These are phyloP conservation scores for Mustela lutreola DNA, from an alignment of 2,113 vertebrate genomes.

Conservation along the genomic window DNA sequence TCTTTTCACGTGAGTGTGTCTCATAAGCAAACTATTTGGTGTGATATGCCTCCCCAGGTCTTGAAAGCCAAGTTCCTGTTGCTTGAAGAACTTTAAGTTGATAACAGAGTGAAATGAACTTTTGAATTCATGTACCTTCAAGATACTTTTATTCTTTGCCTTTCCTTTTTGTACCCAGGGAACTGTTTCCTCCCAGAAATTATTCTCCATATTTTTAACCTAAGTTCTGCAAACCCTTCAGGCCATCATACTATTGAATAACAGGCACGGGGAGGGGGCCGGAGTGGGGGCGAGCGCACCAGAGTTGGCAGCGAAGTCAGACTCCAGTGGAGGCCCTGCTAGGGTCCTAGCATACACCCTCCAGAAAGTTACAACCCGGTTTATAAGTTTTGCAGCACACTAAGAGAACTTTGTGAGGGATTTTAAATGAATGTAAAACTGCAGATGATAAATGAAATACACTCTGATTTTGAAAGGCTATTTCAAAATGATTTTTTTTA, in stretches of 20 bases:
- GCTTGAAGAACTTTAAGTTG: slow-evolving; percentile 52
- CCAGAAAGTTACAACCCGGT: slow-evolving; percentile 59
- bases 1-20: slow-evolving; percentile 79
- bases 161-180: slow-evolving; percentile 11
- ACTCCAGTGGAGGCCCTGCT: not conserved
- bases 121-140: slow-evolving; percentile 24
- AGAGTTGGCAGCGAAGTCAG: not conserved
- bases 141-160: not conserved
- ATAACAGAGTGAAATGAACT: slow-evolving; percentile 28
- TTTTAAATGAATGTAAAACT: slow-evolving; percentile 45
- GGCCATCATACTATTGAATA: slow-evolving; percentile 29
- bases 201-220: not conserved
- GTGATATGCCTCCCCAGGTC: slow-evolving; percentile 51
- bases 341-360: slow-evolving; percentile 43
- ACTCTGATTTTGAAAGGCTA: slow-evolving; percentile 16
- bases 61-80: slow-evolving; percentile 64
- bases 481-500: not conserved
- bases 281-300: fast-evolving
- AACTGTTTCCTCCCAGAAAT: not conserved
- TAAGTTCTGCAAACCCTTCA: not conserved
- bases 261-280: not conserved
- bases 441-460: slow-evolving; percentile 43
- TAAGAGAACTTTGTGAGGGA: slow-evolving; percentile 25
- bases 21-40: slow-evolving; percentile 61
- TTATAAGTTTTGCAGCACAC: not conserved